Evolutionary conservation across 1,140 invertebrate species (phyloP).

Genomic region (Drosophila albomicans): DNA sequence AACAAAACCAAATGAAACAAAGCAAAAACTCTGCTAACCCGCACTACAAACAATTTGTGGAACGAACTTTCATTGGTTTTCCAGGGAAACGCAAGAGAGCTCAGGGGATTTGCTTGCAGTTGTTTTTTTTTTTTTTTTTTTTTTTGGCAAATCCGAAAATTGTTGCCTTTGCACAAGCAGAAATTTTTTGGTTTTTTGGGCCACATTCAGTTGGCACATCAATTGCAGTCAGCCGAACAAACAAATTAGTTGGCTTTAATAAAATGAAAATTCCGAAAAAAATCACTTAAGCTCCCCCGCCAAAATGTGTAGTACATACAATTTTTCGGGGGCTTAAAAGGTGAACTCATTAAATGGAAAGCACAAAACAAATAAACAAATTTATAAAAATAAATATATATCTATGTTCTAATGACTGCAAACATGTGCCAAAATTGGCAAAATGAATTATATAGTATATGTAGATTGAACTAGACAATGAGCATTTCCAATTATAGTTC

Average conservation of each 20-base stretch:
- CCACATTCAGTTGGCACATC: constrained; percentile 28
- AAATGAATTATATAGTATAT: neutral
- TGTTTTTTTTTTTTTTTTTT: constrained; percentile 10
- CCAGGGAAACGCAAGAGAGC: neutral
- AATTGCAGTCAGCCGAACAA: constrained; percentile 35
- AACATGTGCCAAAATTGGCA: constrained; percentile 29
- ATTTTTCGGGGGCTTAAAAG: constrained; percentile 6
- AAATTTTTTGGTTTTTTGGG: constrained; percentile 4
- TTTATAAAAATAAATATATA: constrained; percentile 57
- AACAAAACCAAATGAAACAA: constrained; percentile 46
- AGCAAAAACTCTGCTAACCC: constrained; percentile 46
- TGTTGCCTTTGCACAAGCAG: constrained; percentile 22
- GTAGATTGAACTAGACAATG: constrained; percentile 9
- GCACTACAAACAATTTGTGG: constrained; percentile 25
- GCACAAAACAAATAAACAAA: constrained; percentile 56
- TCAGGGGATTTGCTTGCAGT: constrained; percentile 18
- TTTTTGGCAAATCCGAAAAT: constrained; percentile 37
- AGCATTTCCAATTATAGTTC: constrained; percentile 12
- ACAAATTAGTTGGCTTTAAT: constrained; percentile 41
- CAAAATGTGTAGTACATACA: neutral
- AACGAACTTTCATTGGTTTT: constrained; percentile 59
- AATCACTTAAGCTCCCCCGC: constrained; percentile 33
- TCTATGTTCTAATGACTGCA: neutral
- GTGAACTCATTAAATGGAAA: constrained; percentile 15
- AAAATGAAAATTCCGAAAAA: neutral